These are phyloP conservation scores for Ceratosolen fusciceps DNA, from an alignment of 1,140 invertebrate species.

Conservation along the genomic window DNA sequence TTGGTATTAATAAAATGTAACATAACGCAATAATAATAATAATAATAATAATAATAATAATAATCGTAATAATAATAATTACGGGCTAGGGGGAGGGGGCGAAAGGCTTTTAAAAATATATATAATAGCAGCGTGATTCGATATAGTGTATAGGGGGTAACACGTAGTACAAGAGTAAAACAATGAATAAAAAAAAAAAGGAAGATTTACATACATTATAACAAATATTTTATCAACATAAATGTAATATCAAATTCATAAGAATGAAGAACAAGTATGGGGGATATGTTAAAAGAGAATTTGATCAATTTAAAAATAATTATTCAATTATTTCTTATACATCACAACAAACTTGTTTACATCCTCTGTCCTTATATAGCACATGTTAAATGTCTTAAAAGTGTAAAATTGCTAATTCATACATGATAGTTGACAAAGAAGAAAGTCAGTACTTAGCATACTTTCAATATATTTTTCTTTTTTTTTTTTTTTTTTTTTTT, in stretches of 20 bases:
- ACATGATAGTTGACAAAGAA: conserved; percentile 9
- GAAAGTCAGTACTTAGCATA: conserved; percentile 33
- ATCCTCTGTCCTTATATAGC: background rate
- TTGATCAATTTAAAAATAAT: conserved; percentile 8
- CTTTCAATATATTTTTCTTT: too few species aligned
- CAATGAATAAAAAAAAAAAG: conserved; percentile 49
- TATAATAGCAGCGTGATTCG: conserved; percentile 44
- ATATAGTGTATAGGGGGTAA: conserved; percentile 13
- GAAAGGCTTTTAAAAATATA: conserved; percentile 60
- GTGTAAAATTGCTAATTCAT: conserved; percentile 22
- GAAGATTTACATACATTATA: too few species aligned
- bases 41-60: conserved; percentile 18
- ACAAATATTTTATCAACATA: background rate
- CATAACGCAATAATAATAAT: conserved; percentile 69
- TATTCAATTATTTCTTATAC: conserved; percentile 13
- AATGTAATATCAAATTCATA: background rate
- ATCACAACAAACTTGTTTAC: conserved; percentile 22
- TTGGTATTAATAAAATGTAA: conserved; percentile 71
- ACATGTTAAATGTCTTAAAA: conserved; percentile 26
- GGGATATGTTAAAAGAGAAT: conserved; percentile 8
- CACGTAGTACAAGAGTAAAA: conserved; percentile 42
- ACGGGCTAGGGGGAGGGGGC: conserved; percentile 63
- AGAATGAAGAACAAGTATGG: background rate
- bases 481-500: too few species aligned
- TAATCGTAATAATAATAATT: conserved; percentile 56